A percentile compares a stretch with the other conserved stretches of the same genome.
These are phyloP conservation scores for Tetraneura akinire DNA, from an alignment of 1,140 invertebrate species.

Conservation along the genomic window DNA sequence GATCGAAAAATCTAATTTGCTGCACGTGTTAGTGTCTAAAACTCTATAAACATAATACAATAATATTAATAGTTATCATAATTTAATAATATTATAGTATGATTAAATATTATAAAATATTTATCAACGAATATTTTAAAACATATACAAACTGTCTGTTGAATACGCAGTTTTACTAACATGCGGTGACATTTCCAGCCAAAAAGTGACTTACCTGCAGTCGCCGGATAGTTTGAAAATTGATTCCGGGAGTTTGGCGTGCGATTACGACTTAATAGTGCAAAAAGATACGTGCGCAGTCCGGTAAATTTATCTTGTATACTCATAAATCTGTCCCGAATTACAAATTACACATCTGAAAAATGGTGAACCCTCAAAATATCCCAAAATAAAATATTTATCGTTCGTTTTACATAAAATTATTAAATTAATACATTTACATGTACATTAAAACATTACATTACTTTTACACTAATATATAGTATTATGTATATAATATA, in stretches of 20 bases:
- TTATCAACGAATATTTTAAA: no score
- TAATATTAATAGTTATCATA: neutral
- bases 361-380: no score
- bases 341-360: no score
- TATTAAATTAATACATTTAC: no score
- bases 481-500: no score
- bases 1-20: conserved; percentile 50
- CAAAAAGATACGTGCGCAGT: conserved; percentile 57
- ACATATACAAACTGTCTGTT: neutral
- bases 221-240: conserved; percentile 57
- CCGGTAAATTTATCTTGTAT: conserved; percentile 55
- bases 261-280: conserved; percentile 58
- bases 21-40: conserved; percentile 52
- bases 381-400: no score
- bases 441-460: no score
- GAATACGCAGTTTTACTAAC: conserved; percentile 56
- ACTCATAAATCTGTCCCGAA: no score
- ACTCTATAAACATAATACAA: neutral
- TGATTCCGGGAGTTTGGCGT: conserved; percentile 58
- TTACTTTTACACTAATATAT: no score
- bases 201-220: conserved; percentile 57
- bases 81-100: neutral
- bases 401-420: no score
- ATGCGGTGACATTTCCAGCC: conserved; percentile 57
- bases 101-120: no score